Conservation (phyloP, 2,888 invertebrate species). For the Nephrotoma flavescens region DNA sequence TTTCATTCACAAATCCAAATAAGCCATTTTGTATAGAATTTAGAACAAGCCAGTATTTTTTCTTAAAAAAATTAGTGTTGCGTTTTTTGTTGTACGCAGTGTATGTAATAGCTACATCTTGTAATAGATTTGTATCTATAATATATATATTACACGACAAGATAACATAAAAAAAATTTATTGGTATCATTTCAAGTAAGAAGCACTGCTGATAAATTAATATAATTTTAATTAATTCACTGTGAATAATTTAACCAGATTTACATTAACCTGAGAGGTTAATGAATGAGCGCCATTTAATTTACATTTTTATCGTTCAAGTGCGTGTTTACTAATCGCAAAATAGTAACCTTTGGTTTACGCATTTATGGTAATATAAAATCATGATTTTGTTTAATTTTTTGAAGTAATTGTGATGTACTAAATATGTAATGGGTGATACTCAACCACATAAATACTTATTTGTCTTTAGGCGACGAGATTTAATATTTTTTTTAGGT, state of each 20-base stretch:
- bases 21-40: too few species aligned
- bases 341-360: too few species aligned
- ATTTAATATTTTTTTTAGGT: too few species aligned
- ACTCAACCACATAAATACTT: neutral
- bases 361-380: neutral
- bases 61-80: too few species aligned
- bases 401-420: neutral
- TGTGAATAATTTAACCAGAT: neutral
- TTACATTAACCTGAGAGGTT: neutral
- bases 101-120: too few species aligned
- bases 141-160: too few species aligned
- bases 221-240: neutral
- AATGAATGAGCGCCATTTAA: neutral
- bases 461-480: neutral
- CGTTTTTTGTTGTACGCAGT: too few species aligned
- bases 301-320: too few species aligned
- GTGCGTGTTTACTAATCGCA: too few species aligned
- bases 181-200: neutral
- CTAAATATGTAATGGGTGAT: neutral
- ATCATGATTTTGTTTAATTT: neutral
- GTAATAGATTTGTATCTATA: too few species aligned
- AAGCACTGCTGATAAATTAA: neutral
- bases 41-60: too few species aligned
- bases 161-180: neutral
- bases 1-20: too few species aligned